These are phyloP conservation scores for Mechanitis mazaeus DNA, from an alignment of 2,888 invertebrate species.

Conservation along the genomic window DNA sequence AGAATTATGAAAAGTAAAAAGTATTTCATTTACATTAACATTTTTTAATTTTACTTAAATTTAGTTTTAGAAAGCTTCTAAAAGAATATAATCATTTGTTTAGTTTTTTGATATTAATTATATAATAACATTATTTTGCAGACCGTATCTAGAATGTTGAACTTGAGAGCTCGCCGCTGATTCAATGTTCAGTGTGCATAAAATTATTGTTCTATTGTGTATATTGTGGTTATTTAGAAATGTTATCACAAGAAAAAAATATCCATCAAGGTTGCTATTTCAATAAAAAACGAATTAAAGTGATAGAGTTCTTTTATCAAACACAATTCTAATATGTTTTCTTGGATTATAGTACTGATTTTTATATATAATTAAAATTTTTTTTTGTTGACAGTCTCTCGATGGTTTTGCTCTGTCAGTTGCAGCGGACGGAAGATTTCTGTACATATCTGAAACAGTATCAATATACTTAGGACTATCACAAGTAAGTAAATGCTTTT, in stretches of 20 bases:
- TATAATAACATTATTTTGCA: neutral
- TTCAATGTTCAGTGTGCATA: slow-evolving; percentile 14
- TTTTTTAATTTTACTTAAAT: no score
- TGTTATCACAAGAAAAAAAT: no score
- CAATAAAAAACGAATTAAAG: no score
- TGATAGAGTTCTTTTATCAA: no score
- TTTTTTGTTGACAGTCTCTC: slow-evolving; percentile 84
- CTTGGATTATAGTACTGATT: neutral
- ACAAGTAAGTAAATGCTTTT: slow-evolving; percentile 83
- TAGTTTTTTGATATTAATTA: neutral
- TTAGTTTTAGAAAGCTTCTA: no score
- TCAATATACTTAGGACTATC: slow-evolving; percentile 99
- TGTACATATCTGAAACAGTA: slow-evolving; percentile 99
- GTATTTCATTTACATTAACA: no score
- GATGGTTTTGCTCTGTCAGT: slow-evolving; percentile 98
- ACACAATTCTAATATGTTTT: no score
- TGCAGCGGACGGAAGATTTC: slow-evolving; percentile 96
- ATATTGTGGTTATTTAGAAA: slow-evolving; percentile 7
- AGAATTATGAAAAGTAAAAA: no score
- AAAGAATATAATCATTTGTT: no score
- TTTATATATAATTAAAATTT: neutral
- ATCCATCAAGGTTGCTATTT: no score
- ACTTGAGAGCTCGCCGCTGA: slow-evolving; percentile 14
- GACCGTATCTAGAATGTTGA: slow-evolving; percentile 14
- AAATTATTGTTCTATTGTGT: slow-evolving; percentile 16